These are phyloP conservation scores for Acronicta alni DNA, from an alignment of 2,888 invertebrate species.

Conservation along the genomic window DNA sequence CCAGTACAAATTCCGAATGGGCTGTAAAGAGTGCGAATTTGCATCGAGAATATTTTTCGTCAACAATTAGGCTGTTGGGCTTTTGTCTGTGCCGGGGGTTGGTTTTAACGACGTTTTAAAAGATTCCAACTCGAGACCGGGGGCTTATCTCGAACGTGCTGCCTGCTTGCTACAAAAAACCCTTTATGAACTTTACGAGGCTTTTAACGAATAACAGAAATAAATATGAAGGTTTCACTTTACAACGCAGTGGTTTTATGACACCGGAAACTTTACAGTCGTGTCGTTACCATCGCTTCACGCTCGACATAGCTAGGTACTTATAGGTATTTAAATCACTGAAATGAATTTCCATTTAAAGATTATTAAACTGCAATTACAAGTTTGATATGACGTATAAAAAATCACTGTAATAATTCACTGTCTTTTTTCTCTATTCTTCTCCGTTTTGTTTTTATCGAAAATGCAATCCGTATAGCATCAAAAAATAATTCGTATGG, in stretches of 20 bases:
- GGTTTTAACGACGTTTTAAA: conserved; percentile 89
- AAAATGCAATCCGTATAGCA: conserved; percentile 35
- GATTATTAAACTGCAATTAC: conserved; percentile 3
- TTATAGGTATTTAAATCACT: conserved; percentile 29
- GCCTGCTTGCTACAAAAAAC: conserved; percentile 84
- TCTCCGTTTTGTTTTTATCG: conserved; percentile 17
- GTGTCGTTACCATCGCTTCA: conserved; percentile 57
- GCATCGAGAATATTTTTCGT: conserved; percentile 88
- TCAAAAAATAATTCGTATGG: conserved; percentile 39
- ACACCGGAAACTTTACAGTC: conserved; percentile 74
- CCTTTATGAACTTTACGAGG: conserved; percentile 88
- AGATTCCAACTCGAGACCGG: conserved; percentile 83
- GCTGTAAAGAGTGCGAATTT: conserved; percentile 87
- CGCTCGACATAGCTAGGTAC: conserved; percentile 50
- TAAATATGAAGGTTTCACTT: conserved; percentile 84
- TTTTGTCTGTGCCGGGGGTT: conserved; percentile 85
- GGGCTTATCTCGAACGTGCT: conserved; percentile 86
- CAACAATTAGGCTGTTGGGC: conserved; percentile 86
- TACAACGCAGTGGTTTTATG: conserved; percentile 77
- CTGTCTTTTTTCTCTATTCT: conserved; percentile 5
- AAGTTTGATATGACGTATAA: neutral
- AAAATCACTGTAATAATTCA: too few species aligned
- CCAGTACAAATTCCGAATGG: conserved; percentile 86
- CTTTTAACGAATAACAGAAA: conserved; percentile 87
- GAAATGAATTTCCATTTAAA: conserved; percentile 3